Evolutionary conservation across 2,113 vertebrate species (phyloP), one percentile per base, ranked within the genome.

Genomic region (Meriones unguiculatus): DNA sequence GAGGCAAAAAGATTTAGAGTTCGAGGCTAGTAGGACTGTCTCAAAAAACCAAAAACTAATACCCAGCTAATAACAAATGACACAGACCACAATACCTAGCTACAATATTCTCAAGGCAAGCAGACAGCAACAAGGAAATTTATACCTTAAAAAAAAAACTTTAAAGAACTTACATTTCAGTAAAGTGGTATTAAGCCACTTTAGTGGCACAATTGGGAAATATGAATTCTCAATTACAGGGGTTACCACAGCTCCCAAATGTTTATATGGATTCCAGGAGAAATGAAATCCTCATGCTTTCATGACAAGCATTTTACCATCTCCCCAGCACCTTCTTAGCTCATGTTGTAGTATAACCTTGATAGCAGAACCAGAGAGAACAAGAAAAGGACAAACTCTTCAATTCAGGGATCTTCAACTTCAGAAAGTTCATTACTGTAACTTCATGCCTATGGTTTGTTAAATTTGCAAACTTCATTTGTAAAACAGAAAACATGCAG

Each of bases 41-140:
- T 75, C n/a, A 38, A 38, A 41, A 41, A 75, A 75, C 2, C 20
- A 73, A 41, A 76, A 28, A 50, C 75, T 50, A 41, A 41, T 41
- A 75, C 38, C 72, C 72, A 75, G 72, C 4, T 78, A 73, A 50
- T 15, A 52, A 17, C 15, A 54, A 22, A 24, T 89, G 28, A 50
- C 9, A 20, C 2, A 93, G 82, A 65, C 32, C 32, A 62, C 69
- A 59, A 89, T 50, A 50, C 91, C 4, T 65, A 82, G 73, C 59
- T 93, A 0, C 50, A 75, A 84, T 89, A 77, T 46, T 77, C 2
- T 94, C 84, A 89, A 25, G 41, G 14, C 38, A 87, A 13, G 46
- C 77, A 96, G 62, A 75, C 30, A 90, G 32, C 89, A 85, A 52
- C 14, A 87, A 70, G 81, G 57, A 65, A 90, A 11, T 38, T 85